Evolutionary conservation across 2,888 invertebrate genomes (phyloP).

Genomic region (Leptinotarsa tumamoca): DNA sequence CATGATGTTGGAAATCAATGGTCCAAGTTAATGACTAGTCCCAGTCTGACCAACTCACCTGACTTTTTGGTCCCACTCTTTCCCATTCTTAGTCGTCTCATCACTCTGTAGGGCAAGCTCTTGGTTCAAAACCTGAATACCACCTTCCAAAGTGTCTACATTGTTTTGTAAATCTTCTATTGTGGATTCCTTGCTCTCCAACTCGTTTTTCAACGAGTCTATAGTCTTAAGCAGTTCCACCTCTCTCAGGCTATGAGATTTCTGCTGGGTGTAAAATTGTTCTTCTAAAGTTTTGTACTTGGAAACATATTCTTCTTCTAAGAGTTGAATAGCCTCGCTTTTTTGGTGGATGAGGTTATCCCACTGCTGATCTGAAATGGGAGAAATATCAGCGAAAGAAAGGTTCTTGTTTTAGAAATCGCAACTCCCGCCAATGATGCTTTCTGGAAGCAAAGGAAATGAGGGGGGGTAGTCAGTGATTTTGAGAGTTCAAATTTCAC

Average conservation of each 20-base stretch:
- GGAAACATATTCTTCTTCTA: constrained; percentile 73
- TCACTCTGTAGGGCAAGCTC: constrained; percentile 64
- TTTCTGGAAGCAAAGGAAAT: too few relatives aligned
- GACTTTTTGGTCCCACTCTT: constrained; percentile 65
- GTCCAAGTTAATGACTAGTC: not conserved
- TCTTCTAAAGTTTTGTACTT: constrained; percentile 67
- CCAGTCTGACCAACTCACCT: constrained; percentile 61
- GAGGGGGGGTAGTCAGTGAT: too few relatives aligned
- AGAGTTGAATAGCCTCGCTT: constrained; percentile 71
- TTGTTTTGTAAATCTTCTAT: constrained; percentile 66
- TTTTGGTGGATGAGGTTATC: constrained; percentile 74
- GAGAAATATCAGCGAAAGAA: not conserved
- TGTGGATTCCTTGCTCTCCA: constrained; percentile 61
- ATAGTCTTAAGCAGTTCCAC: constrained; percentile 65
- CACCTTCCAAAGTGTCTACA: constrained; percentile 66
- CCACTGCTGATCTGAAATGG: constrained; percentile 73
- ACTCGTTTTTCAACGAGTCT: constrained; percentile 63
- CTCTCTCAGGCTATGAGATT: constrained; percentile 63
- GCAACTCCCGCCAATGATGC: too few relatives aligned
- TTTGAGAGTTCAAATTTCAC: too few relatives aligned
- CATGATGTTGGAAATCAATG: not conserved
- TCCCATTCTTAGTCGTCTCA: constrained; percentile 59
- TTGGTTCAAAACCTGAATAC: constrained; percentile 65
- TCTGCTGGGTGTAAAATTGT: constrained; percentile 65
- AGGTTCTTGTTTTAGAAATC: too few relatives aligned